phyloP scores from a whole-genome alignment of 2,888 invertebrate species.

The Dugesia japonica region DNA sequence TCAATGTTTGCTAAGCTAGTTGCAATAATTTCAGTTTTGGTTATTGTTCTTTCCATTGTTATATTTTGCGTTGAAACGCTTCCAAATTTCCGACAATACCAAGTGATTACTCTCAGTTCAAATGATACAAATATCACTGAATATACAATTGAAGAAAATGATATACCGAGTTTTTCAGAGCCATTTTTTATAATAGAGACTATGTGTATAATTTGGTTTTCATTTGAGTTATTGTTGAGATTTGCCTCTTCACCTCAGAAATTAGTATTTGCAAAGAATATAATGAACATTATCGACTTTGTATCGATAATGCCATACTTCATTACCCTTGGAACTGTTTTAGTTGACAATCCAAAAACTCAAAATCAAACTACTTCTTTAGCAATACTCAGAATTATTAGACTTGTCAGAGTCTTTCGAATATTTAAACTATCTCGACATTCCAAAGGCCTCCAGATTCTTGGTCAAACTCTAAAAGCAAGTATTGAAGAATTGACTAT shows the following conservation, averaged over 20 bases:
- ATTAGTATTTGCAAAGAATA: constrained; percentile 94
- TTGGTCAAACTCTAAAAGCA: constrained; percentile 92
- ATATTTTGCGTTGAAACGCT: constrained; percentile 98
- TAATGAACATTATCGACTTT: constrained; percentile 98
- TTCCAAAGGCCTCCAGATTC: constrained; percentile 96
- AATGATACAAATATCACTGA: not conserved
- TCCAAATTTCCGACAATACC: constrained; percentile 96
- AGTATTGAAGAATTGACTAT: constrained; percentile 97
- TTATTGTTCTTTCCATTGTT: constrained; percentile 92
- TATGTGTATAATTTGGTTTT: constrained; percentile 97
- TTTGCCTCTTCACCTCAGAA: constrained; percentile 97
- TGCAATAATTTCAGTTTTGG: constrained; percentile 95
- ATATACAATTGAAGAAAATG: constrained; percentile 33
- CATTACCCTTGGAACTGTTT: constrained; percentile 92
- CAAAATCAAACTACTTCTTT: constrained; percentile 51
- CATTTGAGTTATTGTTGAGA: constrained; percentile 79
- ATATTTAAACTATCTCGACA: constrained; percentile 98
- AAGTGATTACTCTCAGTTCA: constrained; percentile 47
- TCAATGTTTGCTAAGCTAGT: constrained; percentile 92
- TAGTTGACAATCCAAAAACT: constrained; percentile 53
- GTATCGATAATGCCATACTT: constrained; percentile 98
- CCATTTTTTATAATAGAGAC: constrained; percentile 97
- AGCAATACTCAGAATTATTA: constrained; percentile 89
- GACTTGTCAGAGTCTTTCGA: constrained; percentile 95
- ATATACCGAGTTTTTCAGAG: constrained; percentile 38